These are phyloP conservation scores for Platysternon megacephalum DNA, from an alignment of 2,113 vertebrate genomes.

Conservation along the genomic window DNA sequence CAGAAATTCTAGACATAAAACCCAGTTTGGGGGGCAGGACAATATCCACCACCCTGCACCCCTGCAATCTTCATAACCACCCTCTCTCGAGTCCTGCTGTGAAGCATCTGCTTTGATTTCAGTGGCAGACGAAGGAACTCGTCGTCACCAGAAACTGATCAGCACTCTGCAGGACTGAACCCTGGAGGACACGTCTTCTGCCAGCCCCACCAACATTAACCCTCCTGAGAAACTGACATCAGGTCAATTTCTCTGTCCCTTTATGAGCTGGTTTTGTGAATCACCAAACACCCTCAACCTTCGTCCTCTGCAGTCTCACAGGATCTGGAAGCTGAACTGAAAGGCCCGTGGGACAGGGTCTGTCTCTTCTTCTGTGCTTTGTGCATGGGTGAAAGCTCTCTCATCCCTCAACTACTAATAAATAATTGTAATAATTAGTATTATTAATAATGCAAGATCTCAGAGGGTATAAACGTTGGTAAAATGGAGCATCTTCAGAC, in stretches of 20 bases:
- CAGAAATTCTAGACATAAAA: neutral
- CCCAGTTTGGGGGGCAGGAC: neutral
- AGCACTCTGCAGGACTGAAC: neutral
- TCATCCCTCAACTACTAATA: constrained; percentile 50
- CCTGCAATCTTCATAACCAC: neutral
- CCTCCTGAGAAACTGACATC: neutral
- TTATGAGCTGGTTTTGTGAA: neutral
- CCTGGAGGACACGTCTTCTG: neutral
- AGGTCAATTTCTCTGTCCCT: neutral
- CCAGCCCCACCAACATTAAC: accelerated
- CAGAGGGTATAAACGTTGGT: constrained; percentile 7
- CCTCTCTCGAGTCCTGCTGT: neutral
- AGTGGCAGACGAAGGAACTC: neutral
- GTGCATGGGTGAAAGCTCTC: neutral
- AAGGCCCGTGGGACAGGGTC: neutral
- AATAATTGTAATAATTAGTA: constrained; percentile 66
- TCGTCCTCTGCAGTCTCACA: neutral
- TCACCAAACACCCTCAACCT: neutral
- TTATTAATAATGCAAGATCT: constrained; percentile 66
- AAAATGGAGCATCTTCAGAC: constrained; percentile 40
- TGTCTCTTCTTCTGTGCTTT: neutral
- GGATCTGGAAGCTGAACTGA: constrained; percentile 1
- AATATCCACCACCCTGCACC: neutral
- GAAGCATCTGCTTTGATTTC: neutral
- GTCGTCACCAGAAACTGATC: neutral